Evolutionary conservation across 2,113 vertebrate genomes (phyloP), one percentile per base, ranked within the genome.

Genomic region (Urocolius indicus): DNA sequence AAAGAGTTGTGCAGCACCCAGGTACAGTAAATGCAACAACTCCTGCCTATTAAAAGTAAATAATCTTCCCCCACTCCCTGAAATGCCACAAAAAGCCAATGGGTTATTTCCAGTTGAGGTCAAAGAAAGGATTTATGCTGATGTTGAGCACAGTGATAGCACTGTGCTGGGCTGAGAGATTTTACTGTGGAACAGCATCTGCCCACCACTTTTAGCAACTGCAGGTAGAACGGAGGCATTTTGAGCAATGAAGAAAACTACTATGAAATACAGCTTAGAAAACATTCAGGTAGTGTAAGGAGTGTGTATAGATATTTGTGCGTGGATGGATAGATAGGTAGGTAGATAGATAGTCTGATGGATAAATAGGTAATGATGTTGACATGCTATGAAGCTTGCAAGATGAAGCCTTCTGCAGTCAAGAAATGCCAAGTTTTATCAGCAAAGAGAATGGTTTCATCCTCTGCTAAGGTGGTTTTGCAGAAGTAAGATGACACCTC

Each of bases 321-420:
- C 3, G 6, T 11, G 26, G 2, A n/a, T 0, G 3, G 61, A 30
- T 29, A 55, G 1, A 0, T 13, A 45, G 20, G 6, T 11, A 26
- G 2, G 30, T 0, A 3, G 61, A 30, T 29, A 55, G 1, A 0
- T 13, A 45, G 20, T 41, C 38, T 41, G 38, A 41, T 11, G 30
- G 2, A n/a, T 0, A 3, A 55, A 30, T 29, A 55, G 1, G 0
- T 13, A 45, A 17, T 0, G 0, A 41, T 6, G 7, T 9, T 41
- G 29, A 49, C 34, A 34, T 29, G 27, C 24, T 3, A 11, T 1
- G 14, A 65, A 34, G 45, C 22, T 45, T 32, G 15, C 16, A 36
- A 63, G 32, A 24, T 32, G 46, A 66, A 80, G 32, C 22, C 32
- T 66, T 58, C 27, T 58, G 49, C 12, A 8, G 32, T 5, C 34